A percentile compares a stretch with the other conserved stretches of the same genome.
Evolutionary conservation across 2,113 vertebrate species (phyloP).

Genomic region (Otolemur garnettii): DNA sequence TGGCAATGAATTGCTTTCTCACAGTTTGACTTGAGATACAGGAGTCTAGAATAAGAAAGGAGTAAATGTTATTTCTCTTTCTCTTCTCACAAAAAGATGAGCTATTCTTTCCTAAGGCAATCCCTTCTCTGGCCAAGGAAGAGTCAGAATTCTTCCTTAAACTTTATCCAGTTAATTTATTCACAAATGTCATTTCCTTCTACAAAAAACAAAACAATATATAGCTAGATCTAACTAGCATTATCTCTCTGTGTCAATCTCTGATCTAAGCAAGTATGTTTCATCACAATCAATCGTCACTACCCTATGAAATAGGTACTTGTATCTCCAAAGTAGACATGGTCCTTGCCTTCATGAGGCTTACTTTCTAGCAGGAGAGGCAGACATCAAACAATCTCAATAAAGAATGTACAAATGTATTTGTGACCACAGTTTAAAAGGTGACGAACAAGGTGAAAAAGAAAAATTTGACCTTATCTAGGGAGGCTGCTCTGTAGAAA

Average conservation of each 20-base stretch:
- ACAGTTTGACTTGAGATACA: slow-evolving; percentile 38
- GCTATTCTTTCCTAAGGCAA: slow-evolving; percentile 33
- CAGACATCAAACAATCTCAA: slow-evolving; percentile 27
- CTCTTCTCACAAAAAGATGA: slow-evolving; percentile 39
- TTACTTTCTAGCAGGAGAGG: neutral
- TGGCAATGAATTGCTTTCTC: slow-evolving; percentile 57
- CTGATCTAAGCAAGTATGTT: neutral
- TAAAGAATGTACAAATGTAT: neutral
- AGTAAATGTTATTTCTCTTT: slow-evolving; percentile 49
- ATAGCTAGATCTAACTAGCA: neutral
- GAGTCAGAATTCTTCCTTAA: slow-evolving; percentile 43
- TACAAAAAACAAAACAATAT: slow-evolving; percentile 26
- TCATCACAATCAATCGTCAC: neutral
- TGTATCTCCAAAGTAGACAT: neutral
- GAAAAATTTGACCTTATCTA: neutral
- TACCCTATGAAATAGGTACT: neutral
- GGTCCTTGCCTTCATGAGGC: neutral
- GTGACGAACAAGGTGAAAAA: neutral
- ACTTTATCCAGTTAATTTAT: slow-evolving; percentile 32
- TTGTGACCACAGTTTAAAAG: neutral
- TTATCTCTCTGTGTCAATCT: neutral
- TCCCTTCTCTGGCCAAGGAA: slow-evolving; percentile 44
- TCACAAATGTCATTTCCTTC: slow-evolving; percentile 33
- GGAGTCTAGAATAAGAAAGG: slow-evolving; percentile 9
- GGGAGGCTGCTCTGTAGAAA: neutral